These are phyloP conservation scores for Rallus crepitans DNA, from an alignment of 2,797 vertebrate species.

Conservation along the genomic window DNA sequence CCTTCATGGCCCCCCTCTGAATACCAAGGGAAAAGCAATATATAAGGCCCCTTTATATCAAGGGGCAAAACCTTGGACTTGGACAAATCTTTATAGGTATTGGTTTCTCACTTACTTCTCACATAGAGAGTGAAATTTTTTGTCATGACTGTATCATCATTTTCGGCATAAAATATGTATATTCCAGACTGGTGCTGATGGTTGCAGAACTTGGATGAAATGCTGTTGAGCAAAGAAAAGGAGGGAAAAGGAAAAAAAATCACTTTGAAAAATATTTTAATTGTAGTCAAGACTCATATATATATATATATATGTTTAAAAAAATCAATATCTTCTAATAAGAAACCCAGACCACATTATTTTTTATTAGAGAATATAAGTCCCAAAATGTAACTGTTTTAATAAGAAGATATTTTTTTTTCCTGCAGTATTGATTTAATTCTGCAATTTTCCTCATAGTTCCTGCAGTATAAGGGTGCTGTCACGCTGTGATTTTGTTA, in stretches of 20 bases:
- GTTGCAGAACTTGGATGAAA: conserved; percentile 81
- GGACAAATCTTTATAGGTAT: not conserved
- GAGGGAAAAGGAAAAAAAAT: not conserved
- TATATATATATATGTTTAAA: not conserved
- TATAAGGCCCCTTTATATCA: not conserved
- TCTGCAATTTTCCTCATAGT: not conserved
- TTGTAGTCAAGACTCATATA: not conserved
- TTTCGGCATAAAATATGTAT: conserved; percentile 87
- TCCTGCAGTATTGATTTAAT: not conserved
- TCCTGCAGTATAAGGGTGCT: not conserved
- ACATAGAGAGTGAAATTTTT: conserved; percentile 85
- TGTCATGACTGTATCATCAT: conserved; percentile 73
- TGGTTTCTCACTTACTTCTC: conserved; percentile 83
- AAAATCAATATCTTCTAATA: not conserved
- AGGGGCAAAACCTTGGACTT: not conserved
- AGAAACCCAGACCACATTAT: not conserved
- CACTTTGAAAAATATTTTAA: not conserved
- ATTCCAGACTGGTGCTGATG: conserved; percentile 81
- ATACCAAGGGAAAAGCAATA: not conserved
- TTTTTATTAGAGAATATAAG: not conserved
- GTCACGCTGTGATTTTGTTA: not conserved
- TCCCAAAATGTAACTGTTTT: not conserved
- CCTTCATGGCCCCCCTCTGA: too few relatives aligned
- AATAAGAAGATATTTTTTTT: not conserved
- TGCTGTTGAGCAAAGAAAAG: conserved; percentile 67